Base-by-base conservation (phyloP, 2,797 vertebrate species). In the Anisognathus igniventris region DNA sequence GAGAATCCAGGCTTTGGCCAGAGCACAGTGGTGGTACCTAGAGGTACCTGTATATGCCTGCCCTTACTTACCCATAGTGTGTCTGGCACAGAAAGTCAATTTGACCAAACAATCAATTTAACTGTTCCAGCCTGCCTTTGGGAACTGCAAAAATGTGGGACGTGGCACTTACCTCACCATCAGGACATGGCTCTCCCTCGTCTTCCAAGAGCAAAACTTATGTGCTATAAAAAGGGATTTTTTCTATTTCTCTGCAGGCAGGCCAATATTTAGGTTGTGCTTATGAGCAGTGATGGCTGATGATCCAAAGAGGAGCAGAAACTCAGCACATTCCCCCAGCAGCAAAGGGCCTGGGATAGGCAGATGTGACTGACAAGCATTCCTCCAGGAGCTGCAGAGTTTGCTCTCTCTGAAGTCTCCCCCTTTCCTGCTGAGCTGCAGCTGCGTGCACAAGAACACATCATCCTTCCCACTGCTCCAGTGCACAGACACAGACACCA, bases 61-160 rank as follows among this genome's bases (percentile, higher is more conserved):
- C 23, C 58, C 48, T 12, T 3, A 17, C 27, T 20, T 12, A 21
- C 7, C 10, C 7, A 1, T 0, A 25, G 35, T 0, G 23, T 19
- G 10, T 54, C 51, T 40, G 31, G 14, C 3, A 6, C 6, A 25
- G 56, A 51, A 89, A 81, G 54, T 30, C 44, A 71, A 4, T 18
- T 23, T 0, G 0, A 53, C 6, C 8, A 28, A 57, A 39, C 13
- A 45, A 1, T 45, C 13, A 35, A 0, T 74, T 73, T 42, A 60
- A 50, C 44, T 61, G 17, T n/a, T 74, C 12, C 39, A 50, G 16
- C 50, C 37, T 42, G 33, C 14, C 45, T 77, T 48, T 70, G 47
- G 60, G 37, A 96, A n/a, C 25, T 15, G 42, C 3, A 13, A 20
- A 65, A 73, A 51, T 2, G 10, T 0, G 2, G 37, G 33, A 61